Conservation (phyloP, 2,797 vertebrate species). For the Clarias fuscus region DNA sequence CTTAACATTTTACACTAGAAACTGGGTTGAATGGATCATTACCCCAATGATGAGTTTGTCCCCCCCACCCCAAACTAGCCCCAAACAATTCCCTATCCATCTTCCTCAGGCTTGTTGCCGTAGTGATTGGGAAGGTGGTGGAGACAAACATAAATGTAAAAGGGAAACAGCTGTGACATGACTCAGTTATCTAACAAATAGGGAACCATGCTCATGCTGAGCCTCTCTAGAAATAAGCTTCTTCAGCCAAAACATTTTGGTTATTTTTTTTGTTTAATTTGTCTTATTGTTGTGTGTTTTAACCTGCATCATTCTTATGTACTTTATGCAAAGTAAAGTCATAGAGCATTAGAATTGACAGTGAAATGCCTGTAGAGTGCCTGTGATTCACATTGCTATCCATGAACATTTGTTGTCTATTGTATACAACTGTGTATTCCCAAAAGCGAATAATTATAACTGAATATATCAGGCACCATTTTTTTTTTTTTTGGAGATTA, state of each 20-base stretch:
- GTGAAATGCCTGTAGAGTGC: not conserved
- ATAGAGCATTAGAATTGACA: not conserved
- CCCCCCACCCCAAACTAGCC: not conserved
- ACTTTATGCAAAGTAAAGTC: not conserved
- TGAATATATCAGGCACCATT: not conserved
- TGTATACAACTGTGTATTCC: not conserved
- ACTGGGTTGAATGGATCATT: not conserved
- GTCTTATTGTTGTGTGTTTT: slow-evolving; percentile 16
- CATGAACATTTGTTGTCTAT: not conserved
- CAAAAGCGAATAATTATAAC: not conserved
- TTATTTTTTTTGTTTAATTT: slow-evolving; percentile 29
- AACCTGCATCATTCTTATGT: not conserved
- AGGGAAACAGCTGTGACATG: slow-evolving; percentile 43
- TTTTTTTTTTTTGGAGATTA: not conserved
- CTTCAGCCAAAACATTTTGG: slow-evolving; percentile 43
- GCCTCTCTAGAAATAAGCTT: slow-evolving; percentile 53
- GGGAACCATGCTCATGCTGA: slow-evolving; percentile 20
- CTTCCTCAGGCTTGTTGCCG: slow-evolving; percentile 14
- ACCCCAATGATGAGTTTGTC: slow-evolving; percentile 11
- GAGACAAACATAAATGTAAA: slow-evolving; percentile 36
- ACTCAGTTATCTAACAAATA: slow-evolving; percentile 47
- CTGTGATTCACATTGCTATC: not conserved
- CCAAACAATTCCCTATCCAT: not conserved
- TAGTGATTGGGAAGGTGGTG: not conserved
- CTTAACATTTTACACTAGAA: not conserved